Base-by-base conservation (phyloP, 1,140 invertebrate species). In the Cepaea nemoralis region DNA sequence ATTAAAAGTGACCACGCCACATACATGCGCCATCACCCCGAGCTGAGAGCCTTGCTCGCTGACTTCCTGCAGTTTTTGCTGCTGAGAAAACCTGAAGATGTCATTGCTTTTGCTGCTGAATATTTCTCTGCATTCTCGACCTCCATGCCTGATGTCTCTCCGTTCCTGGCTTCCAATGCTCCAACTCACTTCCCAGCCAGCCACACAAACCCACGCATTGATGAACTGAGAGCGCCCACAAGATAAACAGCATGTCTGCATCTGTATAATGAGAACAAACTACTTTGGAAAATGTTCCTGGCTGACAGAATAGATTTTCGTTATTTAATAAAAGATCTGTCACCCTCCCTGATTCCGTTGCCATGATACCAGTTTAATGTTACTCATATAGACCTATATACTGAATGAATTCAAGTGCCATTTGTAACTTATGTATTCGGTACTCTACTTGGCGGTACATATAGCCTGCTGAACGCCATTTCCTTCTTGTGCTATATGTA, bases 1-100 rank as follows among this genome's bases (percentile, higher is more conserved):
- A 77, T 92, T 22, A 89, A 89, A 71, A 87, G 85, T 50, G 91
- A 91, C 78, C 90, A 91, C 82, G 83, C 85, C 24, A 85, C 85
- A 10, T 92, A 92, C 83, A 89, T 92, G 86, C 83, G 87, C 33
- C 84, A 89, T 69, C 91, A 92, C 83, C 91, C 91, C 37, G 91
- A 92, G 80, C 80, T 92, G 27, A 88, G 88, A 77, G 87, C 88
- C 35, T 85, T 92, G 0, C 85, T 91, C 10, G 88, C 90, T 48
- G 91, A 92, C 84, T 92, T 91, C 82, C 84, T 91, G 40, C 91
- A 92, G 84, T 90, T 91, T 75, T 74, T 92, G 82, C 85, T 92
- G 66, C 85, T 91, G 55, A 82, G 91, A 74, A 92, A 92, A 85
- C 91, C 91, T 27, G 86, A 88, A 24, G 90, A 92, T 85, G 88